phyloP scores from a whole-genome alignment of 92 coral and sea anemone genomes.

The Pocillopora meandrina region DNA sequence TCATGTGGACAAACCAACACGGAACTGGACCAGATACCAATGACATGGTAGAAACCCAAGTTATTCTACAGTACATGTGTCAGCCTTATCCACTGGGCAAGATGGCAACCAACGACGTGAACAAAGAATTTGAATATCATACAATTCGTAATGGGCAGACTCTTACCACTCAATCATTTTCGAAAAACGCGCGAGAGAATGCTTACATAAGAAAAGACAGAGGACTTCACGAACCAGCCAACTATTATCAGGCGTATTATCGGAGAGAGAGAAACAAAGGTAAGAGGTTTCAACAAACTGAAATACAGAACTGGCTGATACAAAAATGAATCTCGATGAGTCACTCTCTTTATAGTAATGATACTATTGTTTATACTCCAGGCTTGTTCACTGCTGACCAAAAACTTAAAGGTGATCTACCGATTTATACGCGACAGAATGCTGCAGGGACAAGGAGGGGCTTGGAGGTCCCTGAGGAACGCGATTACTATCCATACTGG shows the following conservation, averaged over 20 bases:
- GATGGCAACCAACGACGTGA: neutral
- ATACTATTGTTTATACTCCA: neutral
- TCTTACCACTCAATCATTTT: neutral
- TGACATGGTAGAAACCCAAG: slow-evolving; percentile 37
- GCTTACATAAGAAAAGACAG: neutral
- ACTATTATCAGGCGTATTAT: neutral
- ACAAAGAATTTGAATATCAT: neutral
- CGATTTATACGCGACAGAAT: slow-evolving; percentile 50
- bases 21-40: slow-evolving; percentile 43
- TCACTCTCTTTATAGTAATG: too few relatives aligned
- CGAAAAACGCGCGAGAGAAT: neutral
- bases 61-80: slow-evolving; percentile 49
- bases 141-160: slow-evolving; percentile 22
- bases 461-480: slow-evolving; percentile 49
- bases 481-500: slow-evolving; percentile 58
- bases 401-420: neutral
- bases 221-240: neutral
- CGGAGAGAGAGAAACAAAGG: neutral
- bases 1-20: slow-evolving; percentile 67
- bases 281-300: neutral
- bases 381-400: slow-evolving; percentile 50
- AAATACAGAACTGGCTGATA: neutral
- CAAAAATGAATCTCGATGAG: neutral
- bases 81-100: slow-evolving; percentile 3
- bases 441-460: slow-evolving; percentile 53